Evolutionary conservation across 2,113 vertebrate genomes (phyloP).

Genomic region (Eira barbara): DNA sequence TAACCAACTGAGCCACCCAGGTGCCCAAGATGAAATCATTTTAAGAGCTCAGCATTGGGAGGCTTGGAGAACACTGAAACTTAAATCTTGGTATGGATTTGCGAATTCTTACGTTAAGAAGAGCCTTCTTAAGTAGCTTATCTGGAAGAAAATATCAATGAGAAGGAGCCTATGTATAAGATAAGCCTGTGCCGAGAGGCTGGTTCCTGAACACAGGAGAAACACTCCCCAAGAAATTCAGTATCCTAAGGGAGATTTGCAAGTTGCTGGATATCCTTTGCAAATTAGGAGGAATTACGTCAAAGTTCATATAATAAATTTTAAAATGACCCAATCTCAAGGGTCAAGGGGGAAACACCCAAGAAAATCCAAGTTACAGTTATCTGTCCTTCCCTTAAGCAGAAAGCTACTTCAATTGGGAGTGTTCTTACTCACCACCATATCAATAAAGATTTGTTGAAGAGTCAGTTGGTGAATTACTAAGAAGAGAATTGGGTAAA

Average conservation of each 20-base stretch:
- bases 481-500: neutral
- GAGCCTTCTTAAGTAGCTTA: neutral
- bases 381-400: neutral
- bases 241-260: neutral
- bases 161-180: neutral
- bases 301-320: neutral
- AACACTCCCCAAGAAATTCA: neutral
- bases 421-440: neutral
- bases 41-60: neutral
- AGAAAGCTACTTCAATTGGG: neutral
- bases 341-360: neutral
- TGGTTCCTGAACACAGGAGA: neutral
- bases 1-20: no score
- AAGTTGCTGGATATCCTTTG: neutral
- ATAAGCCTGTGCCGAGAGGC: neutral
- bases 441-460: neutral
- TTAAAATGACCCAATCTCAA: neutral
- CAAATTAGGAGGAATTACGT: neutral
- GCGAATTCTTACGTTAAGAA: neutral
- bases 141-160: neutral
- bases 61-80: neutral
- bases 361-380: neutral
- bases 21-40: neutral
- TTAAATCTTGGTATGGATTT: neutral
- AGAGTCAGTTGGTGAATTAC: neutral